These are phyloP conservation scores for Pygoscelis adeliae DNA, from an alignment of 2,113 vertebrate species.

Conservation along the genomic window DNA sequence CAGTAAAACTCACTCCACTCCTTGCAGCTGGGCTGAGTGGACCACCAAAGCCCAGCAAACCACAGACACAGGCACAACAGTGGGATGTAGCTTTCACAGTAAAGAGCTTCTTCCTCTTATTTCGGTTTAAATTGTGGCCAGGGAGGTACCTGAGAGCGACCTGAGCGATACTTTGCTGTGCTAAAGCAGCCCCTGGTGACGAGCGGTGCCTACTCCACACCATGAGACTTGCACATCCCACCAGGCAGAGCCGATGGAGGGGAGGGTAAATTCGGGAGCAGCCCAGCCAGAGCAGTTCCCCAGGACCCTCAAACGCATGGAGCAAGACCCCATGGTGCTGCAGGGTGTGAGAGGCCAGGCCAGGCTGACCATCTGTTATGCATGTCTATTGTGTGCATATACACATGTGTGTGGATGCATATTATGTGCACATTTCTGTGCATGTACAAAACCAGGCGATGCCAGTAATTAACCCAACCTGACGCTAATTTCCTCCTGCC, in stretches of 20 bases:
- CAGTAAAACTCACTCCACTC: background rate
- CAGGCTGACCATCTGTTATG: background rate
- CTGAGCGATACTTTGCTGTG: accelerated
- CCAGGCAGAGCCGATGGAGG: background rate
- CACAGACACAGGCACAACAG: accelerated
- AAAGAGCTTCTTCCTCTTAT: background rate
- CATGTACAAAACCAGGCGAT: background rate
- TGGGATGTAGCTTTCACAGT: background rate
- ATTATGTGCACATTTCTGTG: background rate
- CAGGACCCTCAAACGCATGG: background rate
- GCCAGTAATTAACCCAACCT: background rate
- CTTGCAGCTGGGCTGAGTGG: background rate
- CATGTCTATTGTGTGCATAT: accelerated
- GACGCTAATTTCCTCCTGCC: background rate
- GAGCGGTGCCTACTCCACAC: accelerated
- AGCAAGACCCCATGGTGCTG: background rate
- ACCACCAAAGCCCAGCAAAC: background rate
- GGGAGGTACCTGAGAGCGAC: background rate
- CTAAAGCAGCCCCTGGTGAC: background rate
- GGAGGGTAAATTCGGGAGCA: background rate
- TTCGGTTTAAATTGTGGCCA: background rate
- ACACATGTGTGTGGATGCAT: background rate
- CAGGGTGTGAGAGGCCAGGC: no score
- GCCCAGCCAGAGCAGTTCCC: background rate
- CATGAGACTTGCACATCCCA: background rate